Evolutionary conservation across 2,888 invertebrate species (phyloP), one percentile per base, ranked within the genome.

Genomic region (Hypomecis punctinalis): DNA sequence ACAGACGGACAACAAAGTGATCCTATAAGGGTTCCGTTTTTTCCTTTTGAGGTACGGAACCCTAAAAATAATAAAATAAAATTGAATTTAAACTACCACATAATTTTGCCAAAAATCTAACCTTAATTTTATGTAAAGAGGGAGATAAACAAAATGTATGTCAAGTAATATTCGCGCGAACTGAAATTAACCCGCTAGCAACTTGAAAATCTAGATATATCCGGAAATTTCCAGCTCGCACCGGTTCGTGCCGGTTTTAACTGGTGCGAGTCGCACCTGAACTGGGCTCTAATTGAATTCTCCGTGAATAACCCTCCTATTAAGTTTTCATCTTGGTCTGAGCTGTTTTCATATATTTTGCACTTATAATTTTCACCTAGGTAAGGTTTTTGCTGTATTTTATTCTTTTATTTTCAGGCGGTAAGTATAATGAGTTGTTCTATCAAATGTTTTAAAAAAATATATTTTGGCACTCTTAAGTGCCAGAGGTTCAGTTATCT

Each of bases 241-340:
- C 68, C 52, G 66, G 67, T 65, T 61, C 53, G 49, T 61, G 64
- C 66, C 59, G 72, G 66, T 66, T 70, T 68, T 69, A 69, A 76
- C 76, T 69, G 47, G 54, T 51, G 49, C 66, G 61, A 70, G 74
- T 74, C 67, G 70, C 77, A 79, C 78, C 81, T 80, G 82, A 77
- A 79, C 77, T 72, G 69, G 69, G 74, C 74, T 71, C 78, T 83
- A 84, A 84, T 85, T 84, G 80, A 82, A 82, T 81, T 75, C 63
- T 69, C 76, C 66, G 73, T 78, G 80, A 79, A 80, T 75, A 75
- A 76, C 73, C 69, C 72, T 69, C 74, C 61, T 67, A 63, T 68
- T 70, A 68, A 75, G 78, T 75, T 78, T 81, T 79, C 75, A 76
- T 80, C 67, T 73, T 63, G 72, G 69, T 62, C 68, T 74, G 74